Base-by-base conservation (phyloP, 2,113 vertebrate genomes). In the Deroptyus accipitrinus region DNA sequence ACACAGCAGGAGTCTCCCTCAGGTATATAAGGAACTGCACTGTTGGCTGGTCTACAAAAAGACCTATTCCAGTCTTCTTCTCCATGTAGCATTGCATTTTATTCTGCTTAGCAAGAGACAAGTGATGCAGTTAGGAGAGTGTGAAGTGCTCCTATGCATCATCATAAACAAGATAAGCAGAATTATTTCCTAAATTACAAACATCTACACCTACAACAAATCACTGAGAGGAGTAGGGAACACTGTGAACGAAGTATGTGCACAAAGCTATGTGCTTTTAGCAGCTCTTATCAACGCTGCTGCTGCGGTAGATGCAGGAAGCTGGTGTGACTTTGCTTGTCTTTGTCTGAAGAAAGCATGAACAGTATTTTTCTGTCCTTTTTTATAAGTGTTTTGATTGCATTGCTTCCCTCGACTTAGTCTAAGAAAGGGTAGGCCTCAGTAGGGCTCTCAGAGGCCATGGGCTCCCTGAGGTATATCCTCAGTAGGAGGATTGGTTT, bases 61-160 rank as follows among this genome's bases (percentile, higher is more conserved):
- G 61, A 61, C 57, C 48, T 23, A 88, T 88, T 90, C 77, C 73
- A 52, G 69, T 68, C 28, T 0, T 82, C 74, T 62, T 55, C 24
- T 28, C 28, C 68, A 83, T 15, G 44, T 74, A 69, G 91, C 55
- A 20, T 2, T 23, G 80, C 27, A 31, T 68, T 93, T 94, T 66
- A 82, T 88, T 86, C 88, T 88, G 91, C 92, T 93, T 52, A 84
- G 73, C 62, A 75, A 46, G 73, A 96, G 66, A 92, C 59, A 78
- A 91, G 88, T 11, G 83, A 76, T 76, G 55, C 69, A 88, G 86
- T 66, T 41, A 59, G 83, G 83, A 93, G 85, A 76, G 57, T 64
- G 83, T 76, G 80, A 95, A 82, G 83, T 83, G 88, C 54, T 90
- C 86, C 80, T 88, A 75, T 92, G 92, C 90, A 95, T 94, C 86